Conservation (phyloP, 2,113 vertebrate genomes). For the Anarrhichthys ocellatus region DNA sequence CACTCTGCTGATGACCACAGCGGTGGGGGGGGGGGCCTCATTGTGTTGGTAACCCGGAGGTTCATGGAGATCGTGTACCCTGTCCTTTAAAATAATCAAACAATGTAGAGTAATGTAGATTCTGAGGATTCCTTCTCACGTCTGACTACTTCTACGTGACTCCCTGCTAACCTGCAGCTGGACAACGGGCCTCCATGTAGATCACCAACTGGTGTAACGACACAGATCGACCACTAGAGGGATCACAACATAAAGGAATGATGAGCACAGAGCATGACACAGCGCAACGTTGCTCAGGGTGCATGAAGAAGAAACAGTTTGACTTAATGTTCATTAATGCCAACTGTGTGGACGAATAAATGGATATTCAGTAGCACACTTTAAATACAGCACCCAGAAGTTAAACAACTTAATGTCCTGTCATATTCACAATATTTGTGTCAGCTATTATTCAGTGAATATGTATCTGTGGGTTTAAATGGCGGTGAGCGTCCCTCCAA, state of each 20-base stretch:
- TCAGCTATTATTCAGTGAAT: too few species aligned
- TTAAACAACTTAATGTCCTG: too few species aligned
- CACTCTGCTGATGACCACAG: slow-evolving; percentile 45
- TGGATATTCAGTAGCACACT: background rate
- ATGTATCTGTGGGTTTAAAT: too few species aligned
- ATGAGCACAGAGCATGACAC: background rate
- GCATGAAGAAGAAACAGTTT: background rate
- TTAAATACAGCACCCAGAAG: background rate
- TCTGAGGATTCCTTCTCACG: background rate
- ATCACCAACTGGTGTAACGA: background rate
- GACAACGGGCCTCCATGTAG: background rate
- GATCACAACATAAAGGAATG: slow-evolving; percentile 4
- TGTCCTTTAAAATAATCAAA: background rate
- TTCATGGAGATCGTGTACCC: background rate
- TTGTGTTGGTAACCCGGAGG: background rate
- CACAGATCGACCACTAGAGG: slow-evolving; percentile 39
- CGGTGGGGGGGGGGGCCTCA: background rate
- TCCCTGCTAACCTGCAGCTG: background rate
- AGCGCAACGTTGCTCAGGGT: too few species aligned
- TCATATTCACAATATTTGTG: too few species aligned
- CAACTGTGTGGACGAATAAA: too few species aligned
- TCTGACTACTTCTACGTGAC: background rate
- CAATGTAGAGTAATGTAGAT: background rate
- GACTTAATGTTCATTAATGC: background rate
- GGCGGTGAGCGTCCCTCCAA: too few species aligned